Conservation (phyloP, 1,140 invertebrate species). For the Calliopsis andreniformis region DNA sequence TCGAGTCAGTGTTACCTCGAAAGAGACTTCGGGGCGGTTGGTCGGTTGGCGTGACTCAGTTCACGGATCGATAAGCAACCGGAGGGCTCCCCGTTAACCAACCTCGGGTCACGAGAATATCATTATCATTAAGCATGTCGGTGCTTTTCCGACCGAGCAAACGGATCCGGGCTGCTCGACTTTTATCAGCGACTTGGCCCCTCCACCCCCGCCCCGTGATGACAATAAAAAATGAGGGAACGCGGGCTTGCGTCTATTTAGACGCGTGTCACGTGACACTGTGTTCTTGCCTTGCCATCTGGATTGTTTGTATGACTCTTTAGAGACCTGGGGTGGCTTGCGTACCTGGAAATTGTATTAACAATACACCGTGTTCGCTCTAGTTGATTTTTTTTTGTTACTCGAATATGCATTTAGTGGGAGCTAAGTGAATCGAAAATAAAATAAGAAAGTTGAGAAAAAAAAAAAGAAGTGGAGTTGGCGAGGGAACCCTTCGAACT, state of each 20-base stretch:
- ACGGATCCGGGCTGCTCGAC: conserved; percentile 50
- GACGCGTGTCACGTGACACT: not conserved
- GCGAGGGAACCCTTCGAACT: too few species aligned
- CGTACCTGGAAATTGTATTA: not conserved
- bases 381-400: too few species aligned
- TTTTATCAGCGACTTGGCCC: conserved; percentile 38
- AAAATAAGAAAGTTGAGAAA: too few species aligned
- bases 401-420: too few species aligned
- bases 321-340: not conserved
- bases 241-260: not conserved
- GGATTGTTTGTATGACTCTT: not conserved
- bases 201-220: not conserved
- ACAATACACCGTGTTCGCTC: not conserved
- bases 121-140: conserved; percentile 66
- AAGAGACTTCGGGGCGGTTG: conserved; percentile 48
- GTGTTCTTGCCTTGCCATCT: too few species aligned
- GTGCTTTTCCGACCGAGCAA: conserved; percentile 60
- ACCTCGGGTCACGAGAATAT: conserved; percentile 68
- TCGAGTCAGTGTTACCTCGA: conserved; percentile 44
- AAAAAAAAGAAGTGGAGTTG: too few species aligned
- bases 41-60: conserved; percentile 67
- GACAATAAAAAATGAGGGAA: conserved; percentile 40
- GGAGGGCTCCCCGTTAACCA: conserved; percentile 61
- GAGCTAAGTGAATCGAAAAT: too few species aligned
- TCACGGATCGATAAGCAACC: conserved; percentile 66